Base-by-base conservation (phyloP, 2,797 vertebrate genomes). In the Hippocampus kuda region DNA sequence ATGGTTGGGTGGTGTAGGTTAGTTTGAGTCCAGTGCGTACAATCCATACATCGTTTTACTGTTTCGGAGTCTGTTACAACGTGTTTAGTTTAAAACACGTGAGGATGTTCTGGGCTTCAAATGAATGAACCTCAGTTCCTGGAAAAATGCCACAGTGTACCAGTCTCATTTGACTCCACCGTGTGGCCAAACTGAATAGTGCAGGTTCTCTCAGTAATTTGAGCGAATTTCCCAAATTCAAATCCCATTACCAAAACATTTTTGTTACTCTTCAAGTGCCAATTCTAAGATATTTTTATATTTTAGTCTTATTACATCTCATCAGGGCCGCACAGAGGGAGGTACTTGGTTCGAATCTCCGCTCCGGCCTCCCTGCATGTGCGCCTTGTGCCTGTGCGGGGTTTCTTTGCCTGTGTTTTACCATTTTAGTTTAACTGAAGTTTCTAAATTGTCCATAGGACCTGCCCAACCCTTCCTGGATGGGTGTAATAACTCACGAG, bases 401-500 rank as follows among this genome's bases (percentile, higher is more conserved):
- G 53, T n/a, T 54, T 54, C n/a, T 9, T n/a, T 15, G 22, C 3
- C 10, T 24, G 24, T 13, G 8, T 18, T 10, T 24, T 10, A 24
- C 18, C n/a, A 56, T 56, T 22, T 56, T 56, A 56, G 20, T 20
- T 51, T 22, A 22, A 51, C 15, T 53, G 22, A 54, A 56, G n/a
- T 78, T 69, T 70, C 76, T 69, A 46, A 2, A 73, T 73, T 44
- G 62, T 76, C 30, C 30, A n/a, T 75, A n/a, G 65, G 70, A 70
- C 15, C 30, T 41, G 57, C 22, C 72, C 71, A 27, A 65, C 74
- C 68, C 75, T 82, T 81, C 79, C 78, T 0, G 44, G 63, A 77
- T 46, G 56, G 6, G 11, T 42, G 2, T 70, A 70, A 74, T 70
- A 64, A 56, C 27, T 57, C 56, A 51, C 2, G 13, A 46, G 22